Conservation (phyloP, 2,797 vertebrate species). For the Clarias laeviceps region DNA sequence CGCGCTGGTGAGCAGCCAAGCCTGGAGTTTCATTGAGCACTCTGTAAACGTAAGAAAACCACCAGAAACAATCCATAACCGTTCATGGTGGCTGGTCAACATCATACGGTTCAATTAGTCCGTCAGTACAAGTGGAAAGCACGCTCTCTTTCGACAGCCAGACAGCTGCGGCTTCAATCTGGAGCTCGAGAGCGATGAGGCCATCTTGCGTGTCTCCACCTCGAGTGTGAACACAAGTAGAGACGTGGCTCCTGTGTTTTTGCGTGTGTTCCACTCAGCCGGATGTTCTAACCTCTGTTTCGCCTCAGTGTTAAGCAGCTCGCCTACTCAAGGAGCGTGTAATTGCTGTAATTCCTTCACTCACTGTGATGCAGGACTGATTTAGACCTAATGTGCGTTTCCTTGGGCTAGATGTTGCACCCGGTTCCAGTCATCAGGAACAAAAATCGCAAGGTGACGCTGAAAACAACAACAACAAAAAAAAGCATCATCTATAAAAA, state of each 20-base stretch:
- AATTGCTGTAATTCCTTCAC: constrained; percentile 18
- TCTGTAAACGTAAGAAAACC: constrained; percentile 46
- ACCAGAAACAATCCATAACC: constrained; percentile 42
- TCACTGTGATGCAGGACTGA: constrained; percentile 32
- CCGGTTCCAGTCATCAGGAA: constrained; percentile 46
- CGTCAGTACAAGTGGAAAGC: constrained; percentile 40
- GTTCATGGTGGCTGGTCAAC: constrained; percentile 41
- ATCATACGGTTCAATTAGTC: constrained; percentile 42
- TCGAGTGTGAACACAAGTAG: not conserved
- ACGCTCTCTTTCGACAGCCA: constrained; percentile 23
- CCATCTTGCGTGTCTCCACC: constrained; percentile 42
- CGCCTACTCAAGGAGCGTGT: not conserved
- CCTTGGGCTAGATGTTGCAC: constrained; percentile 55
- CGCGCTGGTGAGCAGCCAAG: constrained; percentile 34
- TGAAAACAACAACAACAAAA: constrained; percentile 5
- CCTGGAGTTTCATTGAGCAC: constrained; percentile 41
- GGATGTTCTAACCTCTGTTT: constrained; percentile 32
- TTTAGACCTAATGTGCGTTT: constrained; percentile 54
- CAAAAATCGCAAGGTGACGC: constrained; percentile 46
- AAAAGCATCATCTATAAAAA: not conserved
- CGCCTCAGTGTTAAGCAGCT: not conserved
- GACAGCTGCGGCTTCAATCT: constrained; percentile 26
- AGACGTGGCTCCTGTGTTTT: constrained; percentile 37
- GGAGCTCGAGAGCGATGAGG: constrained; percentile 27
- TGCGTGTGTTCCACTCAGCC: constrained; percentile 30